Conservation (phyloP, 2,888 invertebrate species). For the Epistrophe grossulariae region DNA sequence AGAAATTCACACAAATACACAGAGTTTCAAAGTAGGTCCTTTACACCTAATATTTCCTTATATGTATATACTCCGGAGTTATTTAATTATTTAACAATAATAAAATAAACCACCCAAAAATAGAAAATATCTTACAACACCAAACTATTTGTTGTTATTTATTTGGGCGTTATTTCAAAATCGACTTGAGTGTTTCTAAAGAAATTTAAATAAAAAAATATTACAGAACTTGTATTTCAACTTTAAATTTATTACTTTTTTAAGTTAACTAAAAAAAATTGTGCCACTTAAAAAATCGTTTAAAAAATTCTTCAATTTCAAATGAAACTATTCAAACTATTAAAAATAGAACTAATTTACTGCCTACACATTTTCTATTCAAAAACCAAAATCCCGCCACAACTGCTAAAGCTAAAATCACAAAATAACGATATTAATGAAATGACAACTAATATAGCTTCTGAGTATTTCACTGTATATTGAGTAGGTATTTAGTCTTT, state of each 20-base stretch:
- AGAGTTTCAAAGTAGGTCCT: too few relatives aligned
- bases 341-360: conserved; percentile 3
- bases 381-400: neutral
- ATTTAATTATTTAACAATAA: too few relatives aligned
- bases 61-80: too few relatives aligned
- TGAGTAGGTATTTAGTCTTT: neutral
- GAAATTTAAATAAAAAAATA: too few relatives aligned
- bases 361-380: conserved; percentile 17
- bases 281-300: conserved; percentile 1
- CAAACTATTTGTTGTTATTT: neutral
- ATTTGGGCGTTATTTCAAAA: too few relatives aligned
- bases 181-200: neutral
- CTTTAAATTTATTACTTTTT: too few relatives aligned
- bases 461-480: neutral
- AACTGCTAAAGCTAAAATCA: conserved; percentile 9
- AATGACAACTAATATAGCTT: conserved; percentile 9
- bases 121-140: neutral
- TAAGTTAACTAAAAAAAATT: neutral
- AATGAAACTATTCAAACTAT: neutral
- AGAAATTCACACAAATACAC: too few relatives aligned
- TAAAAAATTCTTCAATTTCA: neutral
- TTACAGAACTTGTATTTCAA: too few relatives aligned
- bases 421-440: conserved; percentile 17
- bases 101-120: too few relatives aligned
- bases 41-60: too few relatives aligned